These are phyloP conservation scores for Drosophila pseudoobscura DNA, from an alignment of 1,140 invertebrate species.

Conservation along the genomic window DNA sequence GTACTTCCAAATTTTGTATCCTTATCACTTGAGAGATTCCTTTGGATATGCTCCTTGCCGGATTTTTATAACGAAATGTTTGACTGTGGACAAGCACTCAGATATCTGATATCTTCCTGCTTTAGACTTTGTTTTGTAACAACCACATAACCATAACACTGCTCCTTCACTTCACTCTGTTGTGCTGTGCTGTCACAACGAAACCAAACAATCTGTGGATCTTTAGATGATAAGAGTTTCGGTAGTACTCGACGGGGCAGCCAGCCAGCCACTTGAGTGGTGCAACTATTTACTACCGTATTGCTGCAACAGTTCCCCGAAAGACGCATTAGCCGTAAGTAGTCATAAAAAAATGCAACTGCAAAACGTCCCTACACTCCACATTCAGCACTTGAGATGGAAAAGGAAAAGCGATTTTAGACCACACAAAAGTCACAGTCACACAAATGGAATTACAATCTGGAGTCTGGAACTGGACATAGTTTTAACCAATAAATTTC, in stretches of 20 bases:
- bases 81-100: background rate
- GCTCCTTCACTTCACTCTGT: background rate
- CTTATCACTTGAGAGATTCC: no score
- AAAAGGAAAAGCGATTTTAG: slow-evolving; percentile 40
- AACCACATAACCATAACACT: slow-evolving; percentile 32
- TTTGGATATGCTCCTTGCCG: no score
- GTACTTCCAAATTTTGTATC: no score
- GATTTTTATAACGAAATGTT: slow-evolving; percentile 24
- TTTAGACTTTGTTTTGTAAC: slow-evolving; percentile 32
- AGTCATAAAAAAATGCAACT: slow-evolving; percentile 59
- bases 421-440: slow-evolving; percentile 18
- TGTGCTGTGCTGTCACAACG: slow-evolving; percentile 55
- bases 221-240: slow-evolving; percentile 24
- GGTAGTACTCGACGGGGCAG: slow-evolving; percentile 49
- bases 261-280: slow-evolving; percentile 53
- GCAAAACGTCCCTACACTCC: slow-evolving; percentile 30
- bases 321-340: slow-evolving; percentile 45
- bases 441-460: background rate
- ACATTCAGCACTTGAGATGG: slow-evolving; percentile 22
- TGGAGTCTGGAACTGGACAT: background rate
- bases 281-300: slow-evolving; percentile 69
- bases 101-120: slow-evolving; percentile 29
- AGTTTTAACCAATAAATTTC: slow-evolving; percentile 36
- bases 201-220: slow-evolving; percentile 54
- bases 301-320: slow-evolving; percentile 52